Conservation (phyloP, 2,797 vertebrate genomes). For the Labroides dimidiatus region DNA sequence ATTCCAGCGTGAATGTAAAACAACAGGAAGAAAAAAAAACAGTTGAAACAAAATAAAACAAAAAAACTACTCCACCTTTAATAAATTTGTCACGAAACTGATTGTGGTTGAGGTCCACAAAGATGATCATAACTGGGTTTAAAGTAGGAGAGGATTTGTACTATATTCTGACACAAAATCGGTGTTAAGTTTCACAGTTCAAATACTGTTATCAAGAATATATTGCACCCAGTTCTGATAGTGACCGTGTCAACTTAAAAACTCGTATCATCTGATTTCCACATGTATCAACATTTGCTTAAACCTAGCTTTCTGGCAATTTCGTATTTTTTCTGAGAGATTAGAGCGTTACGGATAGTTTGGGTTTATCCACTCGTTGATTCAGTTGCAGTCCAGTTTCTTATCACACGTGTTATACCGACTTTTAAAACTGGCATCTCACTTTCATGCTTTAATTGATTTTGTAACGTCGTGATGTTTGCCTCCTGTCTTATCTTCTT, state of each 20-base stretch:
- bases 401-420: conserved; percentile 17
- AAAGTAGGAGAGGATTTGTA: not conserved
- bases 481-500: not conserved
- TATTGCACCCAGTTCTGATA: not conserved
- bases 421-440: conserved; percentile 9
- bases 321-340: not conserved
- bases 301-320: not conserved
- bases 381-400: conserved; percentile 22
- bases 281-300: not conserved
- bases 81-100: too few relatives aligned
- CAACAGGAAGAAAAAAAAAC: too few relatives aligned
- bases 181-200: not conserved
- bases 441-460: not conserved
- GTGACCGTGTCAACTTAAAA: not conserved
- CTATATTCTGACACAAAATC: not conserved
- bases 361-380: conserved; percentile 16
- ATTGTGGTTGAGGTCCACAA: not conserved
- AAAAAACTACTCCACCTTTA: too few relatives aligned
- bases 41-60: too few relatives aligned
- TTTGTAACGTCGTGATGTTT: not conserved
- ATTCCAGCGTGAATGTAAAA: too few relatives aligned
- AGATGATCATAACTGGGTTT: not conserved
- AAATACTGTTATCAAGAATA: too few relatives aligned
- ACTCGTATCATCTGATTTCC: not conserved
- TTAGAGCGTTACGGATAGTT: not conserved